Evolutionary conservation across 2,888 invertebrate genomes (phyloP).

Genomic region (Drosophila anomalata): DNA sequence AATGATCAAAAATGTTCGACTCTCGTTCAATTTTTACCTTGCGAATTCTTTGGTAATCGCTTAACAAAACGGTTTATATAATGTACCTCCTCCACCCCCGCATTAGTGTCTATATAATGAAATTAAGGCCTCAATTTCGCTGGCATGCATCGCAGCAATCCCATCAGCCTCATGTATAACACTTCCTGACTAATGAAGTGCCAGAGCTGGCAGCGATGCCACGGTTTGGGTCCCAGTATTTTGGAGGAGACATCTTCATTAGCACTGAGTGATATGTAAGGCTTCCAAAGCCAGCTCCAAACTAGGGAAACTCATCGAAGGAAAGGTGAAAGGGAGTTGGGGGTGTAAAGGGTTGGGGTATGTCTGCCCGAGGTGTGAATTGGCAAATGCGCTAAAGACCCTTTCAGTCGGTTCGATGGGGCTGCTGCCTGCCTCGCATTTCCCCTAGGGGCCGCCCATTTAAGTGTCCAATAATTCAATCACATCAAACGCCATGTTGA

Average conservation of each 20-base stretch:
- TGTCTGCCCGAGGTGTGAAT: slow-evolving; percentile 44
- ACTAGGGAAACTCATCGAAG: slow-evolving; percentile 23
- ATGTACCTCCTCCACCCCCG: slow-evolving; percentile 22
- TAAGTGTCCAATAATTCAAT: slow-evolving; percentile 80
- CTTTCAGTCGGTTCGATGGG: slow-evolving; percentile 10
- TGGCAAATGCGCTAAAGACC: slow-evolving; percentile 49
- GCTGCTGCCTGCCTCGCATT: slow-evolving; percentile 41
- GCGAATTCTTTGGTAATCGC: slow-evolving; percentile 7
- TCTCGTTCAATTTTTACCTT: neutral
- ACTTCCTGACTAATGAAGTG: slow-evolving; percentile 75
- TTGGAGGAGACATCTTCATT: slow-evolving; percentile 69
- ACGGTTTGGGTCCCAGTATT: slow-evolving; percentile 29
- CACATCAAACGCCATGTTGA: slow-evolving; percentile 76
- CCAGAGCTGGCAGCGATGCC: slow-evolving; percentile 43
- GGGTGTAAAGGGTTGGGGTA: neutral
- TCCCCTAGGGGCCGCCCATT: slow-evolving; percentile 65
- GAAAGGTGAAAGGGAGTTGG: slow-evolving; percentile 17
- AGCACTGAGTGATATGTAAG: slow-evolving; percentile 62
- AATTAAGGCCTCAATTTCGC: slow-evolving; percentile 61
- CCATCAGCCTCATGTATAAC: slow-evolving; percentile 59
- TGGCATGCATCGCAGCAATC: slow-evolving; percentile 41
- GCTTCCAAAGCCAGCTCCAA: slow-evolving; percentile 38
- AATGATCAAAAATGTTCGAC: neutral
- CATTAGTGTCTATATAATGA: slow-evolving; percentile 55
- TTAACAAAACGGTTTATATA: slow-evolving; percentile 42